Evolutionary conservation across 2,888 invertebrate species (phyloP), one percentile per base, ranked within the genome.

Genomic region (Syrista parreyssii): DNA sequence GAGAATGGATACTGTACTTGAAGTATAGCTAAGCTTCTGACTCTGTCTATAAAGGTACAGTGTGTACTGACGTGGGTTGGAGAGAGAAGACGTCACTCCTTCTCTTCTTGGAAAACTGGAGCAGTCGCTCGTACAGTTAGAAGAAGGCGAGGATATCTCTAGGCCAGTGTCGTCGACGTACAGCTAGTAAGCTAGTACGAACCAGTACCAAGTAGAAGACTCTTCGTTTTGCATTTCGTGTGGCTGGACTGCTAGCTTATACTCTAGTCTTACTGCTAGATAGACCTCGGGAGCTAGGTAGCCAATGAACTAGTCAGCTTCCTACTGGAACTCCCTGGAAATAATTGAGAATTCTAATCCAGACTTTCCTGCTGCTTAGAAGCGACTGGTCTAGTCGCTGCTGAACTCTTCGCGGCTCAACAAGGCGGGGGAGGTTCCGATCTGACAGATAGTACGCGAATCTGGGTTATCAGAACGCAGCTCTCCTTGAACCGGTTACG

Each of bases 381-480:
- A 55, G 55, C 55, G 55, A 23, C 55, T 55, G 23, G 23, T 55
- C 23, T 55, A 55, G 55, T 55, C 23, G 55, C 6, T 23, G 9
- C 55, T 55, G 55, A 55, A 55, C 9, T 55, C 55, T 55, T 55
- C 23, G 30, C 23, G 23, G 30, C 12, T 71, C 12, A 11, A 55
- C 9, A 71, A 71, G 36, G 83, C 85, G 84, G 82, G 85, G 87
- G 86, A 86, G 84, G 83, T 79, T 79, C 33, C 76, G 85, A 86
- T 88, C 83, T 86, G 86, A 86, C 86, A 87, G 88, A 89, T 89
- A 89, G 85, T 83, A 84, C 80, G 84, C 82, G 84, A 88, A 90
- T 89, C 88, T 90, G 85, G 89, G 89, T 90, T 90, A 90, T 89
- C 89, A 89, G 89, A 89, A 89, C 89, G 86, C 88, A 83, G 86